Percentiles rank a stretch among this genome's conserved stretches.
Conservation (phyloP, 2,888 invertebrate species). For the Frankliniella fusca region DNA sequence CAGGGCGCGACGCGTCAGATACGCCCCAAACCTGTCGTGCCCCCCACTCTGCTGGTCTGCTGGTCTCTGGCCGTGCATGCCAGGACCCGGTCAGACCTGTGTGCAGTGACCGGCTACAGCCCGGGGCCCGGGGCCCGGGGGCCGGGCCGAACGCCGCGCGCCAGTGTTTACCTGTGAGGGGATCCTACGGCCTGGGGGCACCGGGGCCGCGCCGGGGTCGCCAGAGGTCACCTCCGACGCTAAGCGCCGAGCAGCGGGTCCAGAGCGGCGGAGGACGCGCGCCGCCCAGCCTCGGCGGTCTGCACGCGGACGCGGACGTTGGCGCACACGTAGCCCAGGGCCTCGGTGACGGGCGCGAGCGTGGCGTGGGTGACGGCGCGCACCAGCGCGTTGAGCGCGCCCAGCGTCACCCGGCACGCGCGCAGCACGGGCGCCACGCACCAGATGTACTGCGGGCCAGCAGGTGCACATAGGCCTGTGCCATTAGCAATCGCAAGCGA, state of each 20-base stretch:
- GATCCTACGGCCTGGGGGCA: neutral
- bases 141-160: too few relatives aligned
- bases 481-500: too few relatives aligned
- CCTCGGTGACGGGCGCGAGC: constrained; percentile 60
- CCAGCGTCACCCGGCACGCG: constrained; percentile 63
- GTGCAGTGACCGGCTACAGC: neutral
- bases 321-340: constrained; percentile 59
- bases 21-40: too few relatives aligned
- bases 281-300: neutral
- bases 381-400: constrained; percentile 57
- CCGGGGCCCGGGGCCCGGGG: too few relatives aligned
- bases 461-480: too few relatives aligned
- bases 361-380: constrained; percentile 57
- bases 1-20: too few relatives aligned
- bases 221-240: neutral
- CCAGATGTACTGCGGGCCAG: constrained; percentile 63
- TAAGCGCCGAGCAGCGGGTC: neutral
- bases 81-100: neutral
- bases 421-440: constrained; percentile 64
- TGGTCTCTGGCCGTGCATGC: too few relatives aligned
- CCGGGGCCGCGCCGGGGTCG: neutral
- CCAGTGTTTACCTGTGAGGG: too few relatives aligned
- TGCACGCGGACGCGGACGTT: constrained; percentile 58
- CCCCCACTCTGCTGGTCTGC: too few relatives aligned
- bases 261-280: neutral